These are phyloP conservation scores for Episyrphus balteatus DNA, from an alignment of 1,140 invertebrate genomes.

Conservation along the genomic window DNA sequence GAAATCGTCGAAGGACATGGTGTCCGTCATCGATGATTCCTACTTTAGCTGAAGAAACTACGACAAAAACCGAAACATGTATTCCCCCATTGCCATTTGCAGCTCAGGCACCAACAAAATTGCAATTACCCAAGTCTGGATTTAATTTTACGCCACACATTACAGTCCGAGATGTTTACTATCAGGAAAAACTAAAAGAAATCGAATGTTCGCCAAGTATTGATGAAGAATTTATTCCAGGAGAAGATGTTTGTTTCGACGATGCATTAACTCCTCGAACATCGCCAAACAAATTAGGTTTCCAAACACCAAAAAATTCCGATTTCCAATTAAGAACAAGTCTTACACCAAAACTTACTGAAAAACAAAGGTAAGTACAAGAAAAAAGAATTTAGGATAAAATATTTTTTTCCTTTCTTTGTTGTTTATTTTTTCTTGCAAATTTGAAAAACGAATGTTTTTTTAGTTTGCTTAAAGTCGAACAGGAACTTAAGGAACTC, in stretches of 20 bases:
- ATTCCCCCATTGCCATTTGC: neutral
- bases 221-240: slow-evolving; percentile 11
- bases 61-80: neutral
- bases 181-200: slow-evolving; percentile 1
- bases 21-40: slow-evolving; percentile 7
- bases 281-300: neutral
- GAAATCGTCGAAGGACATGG: slow-evolving; percentile 18
- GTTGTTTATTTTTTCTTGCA: neutral
- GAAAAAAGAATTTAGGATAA: neutral
- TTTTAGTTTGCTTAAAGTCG: slow-evolving; percentile 13
- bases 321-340: neutral
- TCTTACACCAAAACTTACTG: neutral
- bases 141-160: slow-evolving; percentile 1
- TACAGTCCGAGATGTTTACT: neutral
- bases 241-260: slow-evolving; percentile 10
- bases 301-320: neutral
- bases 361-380: neutral
- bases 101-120: neutral
- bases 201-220: neutral
- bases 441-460: too few relatives aligned
- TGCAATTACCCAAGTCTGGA: slow-evolving; percentile 18
- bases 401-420: too few relatives aligned
- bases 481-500: slow-evolving; percentile 17
- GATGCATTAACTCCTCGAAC: neutral
- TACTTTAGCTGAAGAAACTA: neutral